Base-by-base conservation (phyloP, 2,797 vertebrate species). In the Pachyuromys duprasi region DNA sequence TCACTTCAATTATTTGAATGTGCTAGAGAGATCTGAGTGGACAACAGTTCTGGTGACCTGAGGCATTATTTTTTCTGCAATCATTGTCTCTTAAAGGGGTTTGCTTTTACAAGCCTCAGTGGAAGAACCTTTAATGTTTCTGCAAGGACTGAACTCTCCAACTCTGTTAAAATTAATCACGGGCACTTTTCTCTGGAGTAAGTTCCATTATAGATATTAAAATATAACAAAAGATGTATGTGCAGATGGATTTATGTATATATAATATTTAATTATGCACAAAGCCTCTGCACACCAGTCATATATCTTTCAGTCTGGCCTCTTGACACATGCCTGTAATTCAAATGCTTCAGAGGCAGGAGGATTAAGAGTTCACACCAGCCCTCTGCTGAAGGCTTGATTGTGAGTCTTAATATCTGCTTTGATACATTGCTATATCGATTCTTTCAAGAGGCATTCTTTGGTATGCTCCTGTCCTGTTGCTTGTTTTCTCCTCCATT, bases 131-230 rank as follows among this genome's bases (percentile, higher is more conserved):
- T 82, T 62, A 91, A 88, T 78, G 18, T 94, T 92, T 83, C 67
- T 81, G 33, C 11, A 79, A 79, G 14, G 4, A 60, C 70, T 96
- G 49, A 94, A 91, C 53, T 92, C 26, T 63, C 31, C 6, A 82
- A 82, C 26, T 24, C 31, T 93, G 14, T 93, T 95, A 76, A 91
- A 96, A 69, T 90, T 87, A 89, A 63, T 22, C 15, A 53, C 33
- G 24, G 53, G 83, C 79, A 69, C 31, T 86, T 39, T n/a, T 89
- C 28, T 60, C n/a, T 84, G 20, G 39, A 89, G 39, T 93, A 57
- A 78, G 5, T 14, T 42, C 22, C 42, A 70, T 1, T 79, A 3
- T 74, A 65, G 55, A 63, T 86, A 90, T 96, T 74, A 82, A 75
- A 91, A 88, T n/a, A 88, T 0, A 90, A 8, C 2, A 11, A 33